Evolutionary conservation across 2,113 vertebrate genomes (phyloP).

Genomic region (Apteryx owenii): DNA sequence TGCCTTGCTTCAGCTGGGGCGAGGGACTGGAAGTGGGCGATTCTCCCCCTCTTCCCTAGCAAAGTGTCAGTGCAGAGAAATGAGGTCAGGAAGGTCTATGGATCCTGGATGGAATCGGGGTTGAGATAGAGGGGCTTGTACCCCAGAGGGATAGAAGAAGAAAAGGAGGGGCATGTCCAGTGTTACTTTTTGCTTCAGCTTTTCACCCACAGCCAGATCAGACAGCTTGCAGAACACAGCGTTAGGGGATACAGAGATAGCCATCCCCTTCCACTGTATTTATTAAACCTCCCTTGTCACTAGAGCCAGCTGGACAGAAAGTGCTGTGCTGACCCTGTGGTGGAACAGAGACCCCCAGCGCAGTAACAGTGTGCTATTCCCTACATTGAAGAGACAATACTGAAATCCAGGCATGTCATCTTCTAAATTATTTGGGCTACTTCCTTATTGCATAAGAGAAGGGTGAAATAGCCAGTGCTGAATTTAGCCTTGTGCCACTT

Average conservation of each 20-base stretch:
- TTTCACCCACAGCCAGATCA: not conserved
- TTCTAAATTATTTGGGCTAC: not conserved
- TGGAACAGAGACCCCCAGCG: not conserved
- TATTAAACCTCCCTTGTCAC: not conserved
- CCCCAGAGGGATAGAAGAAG: not conserved
- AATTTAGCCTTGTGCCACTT: not conserved
- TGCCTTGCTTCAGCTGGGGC: not conserved
- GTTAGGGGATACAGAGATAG: not conserved
- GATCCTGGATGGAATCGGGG: no score
- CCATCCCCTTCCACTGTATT: rapidly evolving
- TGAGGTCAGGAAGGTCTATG: not conserved
- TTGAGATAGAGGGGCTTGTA: not conserved
- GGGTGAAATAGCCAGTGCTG: not conserved
- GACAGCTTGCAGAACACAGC: not conserved
- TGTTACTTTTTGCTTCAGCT: not conserved
- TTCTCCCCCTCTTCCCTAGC: not conserved
- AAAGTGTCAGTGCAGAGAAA: not conserved
- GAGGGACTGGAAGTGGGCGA: not conserved
- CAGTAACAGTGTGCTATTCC: not conserved
- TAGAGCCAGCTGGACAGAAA: not conserved
- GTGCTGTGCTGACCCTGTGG: rapidly evolving
- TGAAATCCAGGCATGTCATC: not conserved
- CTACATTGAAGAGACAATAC: not conserved
- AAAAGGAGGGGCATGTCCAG: not conserved
- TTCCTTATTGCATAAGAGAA: not conserved